phyloP scores from a whole-genome alignment of 2,113 vertebrate species.

The Numenius arquata region DNA sequence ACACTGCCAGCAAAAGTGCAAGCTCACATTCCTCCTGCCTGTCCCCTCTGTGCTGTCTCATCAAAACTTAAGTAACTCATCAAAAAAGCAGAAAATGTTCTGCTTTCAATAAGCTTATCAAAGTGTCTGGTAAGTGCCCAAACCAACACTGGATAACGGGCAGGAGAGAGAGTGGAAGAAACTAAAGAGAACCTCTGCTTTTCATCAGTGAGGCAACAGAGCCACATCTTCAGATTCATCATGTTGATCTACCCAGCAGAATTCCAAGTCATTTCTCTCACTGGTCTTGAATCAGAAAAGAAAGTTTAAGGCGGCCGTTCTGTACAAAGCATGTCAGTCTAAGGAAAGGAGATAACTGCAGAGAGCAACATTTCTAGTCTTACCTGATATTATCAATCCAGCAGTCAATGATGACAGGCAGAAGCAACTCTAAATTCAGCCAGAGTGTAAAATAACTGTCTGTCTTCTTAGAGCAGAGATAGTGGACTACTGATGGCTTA shows the following conservation, averaged over 20 bases:
- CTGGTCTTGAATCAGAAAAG: neutral
- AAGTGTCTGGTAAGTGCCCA: neutral
- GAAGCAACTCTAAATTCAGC: conserved; percentile 93
- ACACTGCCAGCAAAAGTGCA: neutral
- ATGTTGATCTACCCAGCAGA: neutral
- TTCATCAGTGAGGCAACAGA: neutral
- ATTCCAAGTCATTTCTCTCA: neutral
- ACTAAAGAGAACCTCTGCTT: neutral
- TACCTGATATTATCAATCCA: conserved; percentile 99
- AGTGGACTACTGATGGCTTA: conserved; percentile 95
- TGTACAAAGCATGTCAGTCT: neutral
- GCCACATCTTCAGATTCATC: neutral
- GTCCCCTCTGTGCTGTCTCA: neutral
- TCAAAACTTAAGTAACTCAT: neutral
- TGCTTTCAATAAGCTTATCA: neutral
- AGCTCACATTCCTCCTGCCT: neutral
- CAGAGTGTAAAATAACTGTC: conserved; percentile 92
- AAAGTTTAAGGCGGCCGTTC: neutral
- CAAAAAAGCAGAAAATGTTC: neutral
- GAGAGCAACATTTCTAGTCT: neutral
- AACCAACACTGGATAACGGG: neutral
- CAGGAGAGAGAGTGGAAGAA: neutral
- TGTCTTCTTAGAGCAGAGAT: conserved; percentile 94
- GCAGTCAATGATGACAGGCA: conserved; percentile 94
- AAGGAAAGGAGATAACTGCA: neutral